Percentiles rank a stretch among this genome's conserved stretches.
These are phyloP conservation scores for Tethea ocularis DNA, from an alignment of 2,888 invertebrate species.

Conservation along the genomic window DNA sequence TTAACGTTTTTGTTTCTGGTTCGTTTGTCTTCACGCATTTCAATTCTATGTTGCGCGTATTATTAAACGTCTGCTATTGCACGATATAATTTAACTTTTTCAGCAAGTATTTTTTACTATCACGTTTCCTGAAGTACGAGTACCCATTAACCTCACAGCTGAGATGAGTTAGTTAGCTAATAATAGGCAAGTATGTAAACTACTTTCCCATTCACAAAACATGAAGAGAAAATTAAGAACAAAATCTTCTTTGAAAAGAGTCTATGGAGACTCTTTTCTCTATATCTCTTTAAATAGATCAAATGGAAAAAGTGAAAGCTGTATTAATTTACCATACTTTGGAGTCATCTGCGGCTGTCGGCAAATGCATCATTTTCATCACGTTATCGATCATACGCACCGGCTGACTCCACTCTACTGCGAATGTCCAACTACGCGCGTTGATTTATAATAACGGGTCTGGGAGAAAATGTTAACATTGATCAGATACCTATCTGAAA, in stretches of 20 bases:
- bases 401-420: conserved; percentile 24
- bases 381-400: conserved; percentile 45
- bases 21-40: conserved; percentile 28
- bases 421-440: background rate
- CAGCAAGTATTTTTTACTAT: background rate
- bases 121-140: no score
- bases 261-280: no score
- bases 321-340: background rate
- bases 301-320: background rate
- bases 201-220: no score
- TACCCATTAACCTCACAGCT: no score
- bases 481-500: background rate
- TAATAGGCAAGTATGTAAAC: no score
- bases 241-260: no score
- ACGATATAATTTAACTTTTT: background rate
- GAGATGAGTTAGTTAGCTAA: no score
- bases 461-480: background rate
- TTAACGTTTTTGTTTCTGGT: conserved; percentile 25
- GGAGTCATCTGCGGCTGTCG: conserved; percentile 11
- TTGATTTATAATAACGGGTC: background rate
- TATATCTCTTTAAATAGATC: no score
- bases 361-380: conserved; percentile 47
- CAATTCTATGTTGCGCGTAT: conserved; percentile 16
- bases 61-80: background rate
- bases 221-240: no score